Conservation (phyloP, 2,797 vertebrate genomes). For the Lepus oiostolus region DNA sequence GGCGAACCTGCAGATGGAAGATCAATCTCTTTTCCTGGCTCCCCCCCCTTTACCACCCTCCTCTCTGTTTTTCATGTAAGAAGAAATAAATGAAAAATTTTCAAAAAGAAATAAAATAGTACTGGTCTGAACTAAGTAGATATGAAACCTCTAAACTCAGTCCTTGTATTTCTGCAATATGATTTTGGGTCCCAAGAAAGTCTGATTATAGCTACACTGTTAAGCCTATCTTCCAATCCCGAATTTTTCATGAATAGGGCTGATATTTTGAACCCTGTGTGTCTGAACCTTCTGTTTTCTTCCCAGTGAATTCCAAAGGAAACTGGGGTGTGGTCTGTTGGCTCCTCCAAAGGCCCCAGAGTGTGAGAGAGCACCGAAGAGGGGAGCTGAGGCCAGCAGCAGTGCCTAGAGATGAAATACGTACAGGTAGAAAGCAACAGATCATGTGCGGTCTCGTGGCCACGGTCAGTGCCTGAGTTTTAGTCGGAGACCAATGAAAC, state of each 20-base stretch:
- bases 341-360: neutral
- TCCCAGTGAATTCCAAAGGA: neutral
- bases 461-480: neutral
- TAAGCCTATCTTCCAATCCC: neutral
- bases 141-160: neutral
- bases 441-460: neutral
- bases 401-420: neutral
- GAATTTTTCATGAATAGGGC: neutral
- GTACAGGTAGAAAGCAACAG: neutral
- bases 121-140: neutral
- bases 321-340: neutral
- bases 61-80: neutral
- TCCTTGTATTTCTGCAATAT: neutral
- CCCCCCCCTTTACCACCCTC: too few species aligned
- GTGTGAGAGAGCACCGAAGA: neutral
- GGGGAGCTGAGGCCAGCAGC: neutral
- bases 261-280: neutral
- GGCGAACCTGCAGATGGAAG: too few species aligned
- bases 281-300: neutral
- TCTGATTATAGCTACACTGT: neutral
- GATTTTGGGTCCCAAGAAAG: neutral
- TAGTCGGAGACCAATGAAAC: neutral
- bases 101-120: neutral
- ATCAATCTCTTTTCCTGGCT: too few species aligned
- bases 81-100: neutral